Percentiles rank a stretch among this genome's conserved stretches.
Evolutionary conservation across 2,113 vertebrate genomes (phyloP).

Genomic region (Morone chrysops): DNA sequence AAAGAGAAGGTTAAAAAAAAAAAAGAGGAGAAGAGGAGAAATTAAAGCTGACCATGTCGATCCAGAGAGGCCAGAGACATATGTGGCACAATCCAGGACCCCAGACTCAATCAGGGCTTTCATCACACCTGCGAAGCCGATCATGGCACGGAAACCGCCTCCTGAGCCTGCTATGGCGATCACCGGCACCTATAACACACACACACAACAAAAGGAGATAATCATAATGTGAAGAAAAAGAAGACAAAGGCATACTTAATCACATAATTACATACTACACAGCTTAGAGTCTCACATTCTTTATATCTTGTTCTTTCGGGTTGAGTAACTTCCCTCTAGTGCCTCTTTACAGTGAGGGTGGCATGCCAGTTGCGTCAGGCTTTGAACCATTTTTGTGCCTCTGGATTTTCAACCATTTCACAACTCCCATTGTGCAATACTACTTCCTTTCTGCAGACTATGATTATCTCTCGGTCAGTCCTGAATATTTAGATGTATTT

Average conservation of each 20-base stretch:
- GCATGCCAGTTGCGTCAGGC: slow-evolving; percentile 31
- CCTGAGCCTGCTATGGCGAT: slow-evolving; percentile 95
- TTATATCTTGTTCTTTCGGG: slow-evolving; percentile 21
- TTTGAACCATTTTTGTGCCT: not conserved
- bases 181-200: slow-evolving; percentile 89
- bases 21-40: too few species aligned
- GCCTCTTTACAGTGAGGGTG: not conserved
- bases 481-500: slow-evolving; percentile 1
- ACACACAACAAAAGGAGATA: not conserved
- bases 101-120: slow-evolving; percentile 96
- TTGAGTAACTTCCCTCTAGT: slow-evolving; percentile 49
- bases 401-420: slow-evolving; percentile 52
- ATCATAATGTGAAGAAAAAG: not conserved
- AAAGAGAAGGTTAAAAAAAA: not conserved
- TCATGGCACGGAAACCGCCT: slow-evolving; percentile 97
- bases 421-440: slow-evolving; percentile 24
- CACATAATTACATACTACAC: slow-evolving; percentile 18
- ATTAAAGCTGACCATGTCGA: slow-evolving; percentile 91
- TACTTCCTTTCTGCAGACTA: slow-evolving; percentile 24
- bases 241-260: not conserved
- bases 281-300: slow-evolving; percentile 7
- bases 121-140: slow-evolving; percentile 96
- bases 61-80: slow-evolving; percentile 95
- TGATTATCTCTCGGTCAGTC: not conserved
- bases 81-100: slow-evolving; percentile 94